Evolutionary conservation across 2,888 invertebrate species (phyloP).

Genomic region (Sphaeridia pumilis): DNA sequence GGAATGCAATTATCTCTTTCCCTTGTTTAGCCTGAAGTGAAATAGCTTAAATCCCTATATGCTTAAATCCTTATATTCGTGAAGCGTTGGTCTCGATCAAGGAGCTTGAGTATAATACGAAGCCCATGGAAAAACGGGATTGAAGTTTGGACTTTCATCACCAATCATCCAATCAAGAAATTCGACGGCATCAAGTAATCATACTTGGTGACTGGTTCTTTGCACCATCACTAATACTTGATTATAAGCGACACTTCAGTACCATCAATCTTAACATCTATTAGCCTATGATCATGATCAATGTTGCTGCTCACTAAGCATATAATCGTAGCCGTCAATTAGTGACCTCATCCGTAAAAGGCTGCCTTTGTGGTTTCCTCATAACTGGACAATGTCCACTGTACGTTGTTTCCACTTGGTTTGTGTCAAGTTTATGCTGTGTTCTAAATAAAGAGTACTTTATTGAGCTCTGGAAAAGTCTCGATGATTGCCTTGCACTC

Average conservation of each 20-base stretch:
- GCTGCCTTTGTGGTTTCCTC: too few relatives aligned
- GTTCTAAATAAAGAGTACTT: too few relatives aligned
- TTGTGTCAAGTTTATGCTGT: too few relatives aligned
- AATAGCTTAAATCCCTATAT: too few relatives aligned
- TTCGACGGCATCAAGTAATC: slow-evolving; percentile 86
- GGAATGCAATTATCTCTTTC: slow-evolving; percentile 85
- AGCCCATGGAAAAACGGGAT: slow-evolving; percentile 96
- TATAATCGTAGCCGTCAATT: too few relatives aligned
- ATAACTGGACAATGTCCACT: too few relatives aligned
- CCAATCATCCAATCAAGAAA: slow-evolving; percentile 61
- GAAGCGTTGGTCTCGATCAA: background rate
- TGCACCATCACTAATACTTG: slow-evolving; percentile 61
- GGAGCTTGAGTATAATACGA: slow-evolving; percentile 68
- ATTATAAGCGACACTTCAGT: slow-evolving; percentile 26
- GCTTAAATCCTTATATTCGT: slow-evolving; percentile 79
- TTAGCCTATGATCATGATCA: background rate
- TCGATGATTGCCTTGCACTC: too few relatives aligned
- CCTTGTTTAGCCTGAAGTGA: slow-evolving; percentile 92
- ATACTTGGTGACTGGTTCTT: slow-evolving; percentile 75
- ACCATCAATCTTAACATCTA: slow-evolving; percentile 15
- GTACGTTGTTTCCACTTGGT: too few relatives aligned
- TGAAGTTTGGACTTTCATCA: slow-evolving; percentile 74
- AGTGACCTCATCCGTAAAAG: too few relatives aligned
- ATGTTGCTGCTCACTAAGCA: background rate
- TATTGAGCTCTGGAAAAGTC: too few relatives aligned